Conservation (phyloP, 1,140 invertebrate genomes). For the Zaprionus gabonicus region DNA sequence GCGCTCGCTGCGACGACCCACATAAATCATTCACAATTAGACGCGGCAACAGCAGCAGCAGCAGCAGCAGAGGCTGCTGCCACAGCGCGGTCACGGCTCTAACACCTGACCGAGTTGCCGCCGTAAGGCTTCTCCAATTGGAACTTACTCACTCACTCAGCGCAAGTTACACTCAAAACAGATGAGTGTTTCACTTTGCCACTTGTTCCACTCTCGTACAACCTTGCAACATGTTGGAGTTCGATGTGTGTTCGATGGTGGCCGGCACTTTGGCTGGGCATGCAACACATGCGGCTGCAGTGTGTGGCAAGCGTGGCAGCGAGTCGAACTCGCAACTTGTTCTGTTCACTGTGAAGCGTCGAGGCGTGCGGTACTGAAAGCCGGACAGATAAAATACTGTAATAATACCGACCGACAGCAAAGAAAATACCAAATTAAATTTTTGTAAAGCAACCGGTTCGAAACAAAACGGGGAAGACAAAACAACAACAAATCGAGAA, state of each 20-base stretch:
- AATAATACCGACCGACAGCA: conserved; percentile 8
- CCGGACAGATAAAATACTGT: conserved; percentile 35
- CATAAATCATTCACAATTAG: conserved; percentile 82
- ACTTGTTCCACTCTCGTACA: conserved; percentile 8
- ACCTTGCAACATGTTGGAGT: conserved; percentile 41
- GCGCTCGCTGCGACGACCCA: conserved; percentile 65
- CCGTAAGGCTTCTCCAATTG: not conserved
- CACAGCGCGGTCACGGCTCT: conserved; percentile 42
- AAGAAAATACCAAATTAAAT: conserved; percentile 15
- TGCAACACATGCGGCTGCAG: conserved; percentile 18
- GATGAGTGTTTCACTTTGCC: conserved; percentile 29
- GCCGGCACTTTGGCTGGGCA: not conserved
- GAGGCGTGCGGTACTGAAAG: conserved; percentile 55
- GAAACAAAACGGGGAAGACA: not conserved
- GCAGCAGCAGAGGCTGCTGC: not conserved
- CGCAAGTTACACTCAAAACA: conserved; percentile 12
- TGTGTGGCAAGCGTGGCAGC: conserved; percentile 37
- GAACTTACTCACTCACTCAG: conserved; percentile 1
- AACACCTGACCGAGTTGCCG: conserved; percentile 48
- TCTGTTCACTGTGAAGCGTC: conserved; percentile 57
- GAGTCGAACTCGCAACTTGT: conserved; percentile 54
- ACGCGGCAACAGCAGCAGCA: conserved; percentile 55
- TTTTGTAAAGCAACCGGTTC: conserved; percentile 12
- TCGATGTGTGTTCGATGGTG: conserved; percentile 5
- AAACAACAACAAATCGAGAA: conserved; percentile 5